Conservation (phyloP, 2,113 vertebrate genomes). For the Protobothrops flavoviridis region DNA sequence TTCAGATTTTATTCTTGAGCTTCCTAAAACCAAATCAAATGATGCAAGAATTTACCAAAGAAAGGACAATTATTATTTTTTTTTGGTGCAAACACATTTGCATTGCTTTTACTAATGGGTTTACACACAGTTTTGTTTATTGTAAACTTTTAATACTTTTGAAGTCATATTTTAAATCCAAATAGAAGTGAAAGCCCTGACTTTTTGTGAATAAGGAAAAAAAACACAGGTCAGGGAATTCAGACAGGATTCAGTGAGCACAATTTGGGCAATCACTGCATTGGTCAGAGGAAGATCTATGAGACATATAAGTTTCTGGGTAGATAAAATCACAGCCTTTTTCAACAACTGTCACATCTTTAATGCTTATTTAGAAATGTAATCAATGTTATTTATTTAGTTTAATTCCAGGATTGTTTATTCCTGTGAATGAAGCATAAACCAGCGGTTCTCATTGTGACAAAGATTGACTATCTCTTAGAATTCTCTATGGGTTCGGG, state of each 20-base stretch:
- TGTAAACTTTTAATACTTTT: neutral
- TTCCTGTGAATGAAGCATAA: conserved; percentile 72
- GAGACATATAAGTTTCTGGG: conserved; percentile 34
- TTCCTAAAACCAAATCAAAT: neutral
- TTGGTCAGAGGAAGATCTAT: neutral
- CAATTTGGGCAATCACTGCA: neutral
- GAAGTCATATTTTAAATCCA: neutral
- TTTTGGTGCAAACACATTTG: neutral
- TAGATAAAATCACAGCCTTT: conserved; percentile 36
- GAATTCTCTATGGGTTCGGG: conserved; percentile 84
- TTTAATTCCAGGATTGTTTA: conserved; percentile 69
- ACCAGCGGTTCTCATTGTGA: conserved; percentile 76
- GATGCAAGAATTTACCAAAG: neutral
- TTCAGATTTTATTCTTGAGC: neutral
- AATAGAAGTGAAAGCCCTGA: neutral
- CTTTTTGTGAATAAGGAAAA: neutral
- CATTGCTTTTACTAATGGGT: neutral
- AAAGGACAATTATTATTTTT: neutral
- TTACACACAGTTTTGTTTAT: neutral
- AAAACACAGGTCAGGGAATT: neutral
- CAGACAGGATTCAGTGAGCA: neutral
- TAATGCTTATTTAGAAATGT: conserved; percentile 63
- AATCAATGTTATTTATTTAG: conserved; percentile 70
- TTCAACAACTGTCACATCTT: conserved; percentile 53
- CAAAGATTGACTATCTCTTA: conserved; percentile 90